Evolutionary conservation across 2,888 invertebrate genomes (phyloP), one percentile per base, ranked within the genome.

Genomic region (Ophion costatus): DNA sequence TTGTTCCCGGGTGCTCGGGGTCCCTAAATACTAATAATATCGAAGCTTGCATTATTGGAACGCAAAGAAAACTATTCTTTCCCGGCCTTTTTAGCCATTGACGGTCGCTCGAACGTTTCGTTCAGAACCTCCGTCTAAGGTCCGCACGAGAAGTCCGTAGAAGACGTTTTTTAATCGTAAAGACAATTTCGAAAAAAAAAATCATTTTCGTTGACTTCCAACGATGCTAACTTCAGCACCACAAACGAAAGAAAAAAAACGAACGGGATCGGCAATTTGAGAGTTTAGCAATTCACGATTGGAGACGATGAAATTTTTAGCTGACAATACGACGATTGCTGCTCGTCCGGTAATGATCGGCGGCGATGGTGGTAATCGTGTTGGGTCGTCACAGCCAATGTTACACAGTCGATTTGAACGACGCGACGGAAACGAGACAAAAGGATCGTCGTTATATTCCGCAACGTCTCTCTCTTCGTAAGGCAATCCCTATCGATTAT

Each of bases 401-500:
- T 80, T 80, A 22, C 14, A 76, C 69, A 81, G 81, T 75, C 81
- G 75, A 51, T 81, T 76, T 57, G 64, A 64, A 38, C 29, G 74
- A 71, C 63, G 67, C 59, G 67, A 66, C 71, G 79, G 71, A 79
- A 73, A 82, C 81, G 79, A 75, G 84, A 82, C 66, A 82, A 82
- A 84, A 75, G 38, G 69, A 67, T 75, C 75, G 71, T 79, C 75
- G 77, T 84, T 51, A 51, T 66, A 75, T 61, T 82, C 79, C 82
- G 70, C 17, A 84, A 38, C 79, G 74, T 75, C 51, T 73, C 64
- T 79, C 33, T 56, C 24, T 82, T 82, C 64, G 64, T 80, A 84
- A 84, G 84, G 84, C 84, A 84, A 82, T 76, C 74, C 69, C 78
- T 84, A 82, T 77, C 74, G 63, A 74, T 84, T 80, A 75, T 79